phyloP scores from a whole-genome alignment of 92 coral and sea anemone species.

The Pocillopora meandrina region DNA sequence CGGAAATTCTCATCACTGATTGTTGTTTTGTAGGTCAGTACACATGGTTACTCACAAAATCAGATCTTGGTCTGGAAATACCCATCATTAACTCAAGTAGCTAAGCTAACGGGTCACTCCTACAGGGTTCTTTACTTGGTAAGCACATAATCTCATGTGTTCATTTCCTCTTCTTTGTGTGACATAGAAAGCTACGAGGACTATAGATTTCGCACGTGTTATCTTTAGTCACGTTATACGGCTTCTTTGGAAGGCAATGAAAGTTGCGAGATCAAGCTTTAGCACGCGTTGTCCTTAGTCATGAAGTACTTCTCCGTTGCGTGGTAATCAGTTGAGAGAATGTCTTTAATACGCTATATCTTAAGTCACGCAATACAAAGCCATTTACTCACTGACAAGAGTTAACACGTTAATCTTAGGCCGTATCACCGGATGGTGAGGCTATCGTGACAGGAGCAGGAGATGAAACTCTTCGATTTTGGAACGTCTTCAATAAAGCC shows the following conservation, averaged over 20 bases:
- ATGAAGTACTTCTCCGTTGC: neutral
- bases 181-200: no score
- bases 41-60: conserved; percentile 99
- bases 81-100: conserved; percentile 96
- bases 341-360: neutral
- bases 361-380: neutral
- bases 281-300: neutral
- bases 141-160: conserved; percentile 25
- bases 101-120: conserved; percentile 97
- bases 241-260: no score
- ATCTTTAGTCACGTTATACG: neutral
- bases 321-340: neutral
- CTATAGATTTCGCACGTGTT: no score
- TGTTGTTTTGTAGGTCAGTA: conserved; percentile 77
- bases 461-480: conserved; percentile 95
- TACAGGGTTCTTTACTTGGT: conserved; percentile 95
- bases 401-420: conserved; percentile 48
- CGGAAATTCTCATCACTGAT: neutral
- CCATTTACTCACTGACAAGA: neutral
- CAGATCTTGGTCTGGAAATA: conserved; percentile 99
- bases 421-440: conserved; percentile 99
- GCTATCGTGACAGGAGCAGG: conserved; percentile 99
- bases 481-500: conserved; percentile 99
- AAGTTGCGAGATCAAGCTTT: no score
- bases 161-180: neutral